Conservation (phyloP, 2,888 invertebrate species). For the Hipparchia semele region DNA sequence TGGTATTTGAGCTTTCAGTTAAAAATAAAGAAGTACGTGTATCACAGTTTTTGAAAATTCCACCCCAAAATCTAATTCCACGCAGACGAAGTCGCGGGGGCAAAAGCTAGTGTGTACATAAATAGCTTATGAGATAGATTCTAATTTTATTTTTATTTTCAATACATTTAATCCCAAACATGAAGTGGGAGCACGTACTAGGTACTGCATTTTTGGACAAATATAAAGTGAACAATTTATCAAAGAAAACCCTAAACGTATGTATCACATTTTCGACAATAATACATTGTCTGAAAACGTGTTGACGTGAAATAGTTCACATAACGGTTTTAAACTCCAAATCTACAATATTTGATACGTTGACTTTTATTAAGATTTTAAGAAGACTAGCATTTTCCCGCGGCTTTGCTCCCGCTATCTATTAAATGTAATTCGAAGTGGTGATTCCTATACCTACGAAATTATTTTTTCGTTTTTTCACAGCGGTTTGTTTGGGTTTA, state of each 20-base stretch:
- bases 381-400: background rate
- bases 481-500: too few relatives aligned
- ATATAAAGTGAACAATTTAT: conserved; percentile 20
- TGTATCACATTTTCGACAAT: conserved; percentile 12
- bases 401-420: too few relatives aligned
- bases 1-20: too few relatives aligned
- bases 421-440: background rate
- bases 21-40: too few relatives aligned
- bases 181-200: background rate
- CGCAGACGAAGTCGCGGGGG: too few relatives aligned
- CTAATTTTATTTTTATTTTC: too few relatives aligned
- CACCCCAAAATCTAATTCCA: too few relatives aligned
- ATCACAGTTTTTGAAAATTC: too few relatives aligned
- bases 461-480: too few relatives aligned
- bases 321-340: conserved; percentile 1
- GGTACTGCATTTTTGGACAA: conserved; percentile 9
- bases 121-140: too few relatives aligned
- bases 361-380: background rate
- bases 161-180: background rate
- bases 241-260: conserved; percentile 14
- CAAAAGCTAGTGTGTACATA: too few relatives aligned
- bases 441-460: too few relatives aligned
- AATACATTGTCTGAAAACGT: conserved; percentile 6
- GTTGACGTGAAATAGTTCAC: background rate
- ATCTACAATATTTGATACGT: background rate